phyloP scores from a whole-genome alignment of 1,140 invertebrate species.

The Sinella curviseta region DNA sequence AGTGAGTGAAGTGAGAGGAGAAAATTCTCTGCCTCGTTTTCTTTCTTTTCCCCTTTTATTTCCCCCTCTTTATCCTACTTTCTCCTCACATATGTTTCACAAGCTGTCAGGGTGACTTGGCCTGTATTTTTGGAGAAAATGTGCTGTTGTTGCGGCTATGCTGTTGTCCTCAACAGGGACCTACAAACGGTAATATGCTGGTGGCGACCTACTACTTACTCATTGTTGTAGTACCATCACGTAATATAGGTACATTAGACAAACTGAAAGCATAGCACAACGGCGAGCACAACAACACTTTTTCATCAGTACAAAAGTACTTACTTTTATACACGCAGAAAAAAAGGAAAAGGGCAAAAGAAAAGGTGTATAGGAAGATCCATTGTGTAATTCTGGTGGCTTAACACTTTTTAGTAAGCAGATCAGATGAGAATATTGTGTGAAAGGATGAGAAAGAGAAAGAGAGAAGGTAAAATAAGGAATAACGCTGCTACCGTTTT shows the following conservation, averaged over 20 bases:
- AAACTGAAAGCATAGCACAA: background rate
- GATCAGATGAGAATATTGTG: background rate
- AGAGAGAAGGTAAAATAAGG: background rate
- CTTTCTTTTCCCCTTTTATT: conserved; percentile 1
- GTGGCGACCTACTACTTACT: background rate
- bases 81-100: conserved; percentile 18
- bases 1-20: conserved; percentile 10
- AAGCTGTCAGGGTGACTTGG: conserved; percentile 15
- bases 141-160: background rate
- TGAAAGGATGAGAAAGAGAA: background rate
- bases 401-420: conserved; percentile 20
- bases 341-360: background rate
- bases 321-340: background rate
- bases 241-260: conserved; percentile 14
- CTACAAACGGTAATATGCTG: background rate
- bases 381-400: background rate
- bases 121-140: conserved; percentile 20
- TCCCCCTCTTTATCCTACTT: conserved; percentile 20
- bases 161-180: conserved; percentile 12
- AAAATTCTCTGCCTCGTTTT: background rate
- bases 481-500: background rate
- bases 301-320: background rate
- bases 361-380: background rate
- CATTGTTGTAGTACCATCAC: background rate
- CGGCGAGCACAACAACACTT: background rate